Percentiles rank a stretch among this genome's conserved stretches.
Conservation (phyloP, 2,113 vertebrate species). For the Sorex fumeus region DNA sequence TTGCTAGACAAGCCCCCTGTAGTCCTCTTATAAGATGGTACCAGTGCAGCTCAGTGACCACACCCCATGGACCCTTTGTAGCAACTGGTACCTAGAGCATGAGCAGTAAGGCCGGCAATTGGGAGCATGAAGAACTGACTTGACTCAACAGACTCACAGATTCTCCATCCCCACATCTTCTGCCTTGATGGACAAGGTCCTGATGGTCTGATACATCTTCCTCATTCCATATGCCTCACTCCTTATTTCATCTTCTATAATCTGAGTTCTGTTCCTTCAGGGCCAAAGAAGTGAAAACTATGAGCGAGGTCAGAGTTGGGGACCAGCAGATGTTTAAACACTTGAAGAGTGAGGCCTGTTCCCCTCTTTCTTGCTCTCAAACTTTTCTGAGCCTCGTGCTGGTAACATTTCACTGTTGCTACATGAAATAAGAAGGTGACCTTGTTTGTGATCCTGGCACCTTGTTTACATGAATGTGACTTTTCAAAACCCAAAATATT, state of each 20-base stretch:
- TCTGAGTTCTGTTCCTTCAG: not conserved
- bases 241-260: accelerated
- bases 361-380: not conserved
- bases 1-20: not conserved
- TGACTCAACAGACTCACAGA: not conserved
- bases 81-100: accelerated
- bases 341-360: not conserved
- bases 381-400: not conserved
- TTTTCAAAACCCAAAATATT: slow-evolving; percentile 67
- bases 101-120: not conserved
- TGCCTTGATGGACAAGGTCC: no score
- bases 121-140: no score
- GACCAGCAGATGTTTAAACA: not conserved
- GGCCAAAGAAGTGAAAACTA: not conserved
- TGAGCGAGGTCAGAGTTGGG: not conserved
- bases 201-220: not conserved
- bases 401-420: not conserved
- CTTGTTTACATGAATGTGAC: slow-evolving; percentile 34
- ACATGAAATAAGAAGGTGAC: not conserved
- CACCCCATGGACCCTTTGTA: not conserved
- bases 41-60: not conserved
- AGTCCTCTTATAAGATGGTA: not conserved
- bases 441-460: slow-evolving; percentile 9
- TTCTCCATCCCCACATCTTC: accelerated
- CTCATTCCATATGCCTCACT: accelerated